Conservation (phyloP, 2,888 invertebrate species). For the Troides helena region DNA sequence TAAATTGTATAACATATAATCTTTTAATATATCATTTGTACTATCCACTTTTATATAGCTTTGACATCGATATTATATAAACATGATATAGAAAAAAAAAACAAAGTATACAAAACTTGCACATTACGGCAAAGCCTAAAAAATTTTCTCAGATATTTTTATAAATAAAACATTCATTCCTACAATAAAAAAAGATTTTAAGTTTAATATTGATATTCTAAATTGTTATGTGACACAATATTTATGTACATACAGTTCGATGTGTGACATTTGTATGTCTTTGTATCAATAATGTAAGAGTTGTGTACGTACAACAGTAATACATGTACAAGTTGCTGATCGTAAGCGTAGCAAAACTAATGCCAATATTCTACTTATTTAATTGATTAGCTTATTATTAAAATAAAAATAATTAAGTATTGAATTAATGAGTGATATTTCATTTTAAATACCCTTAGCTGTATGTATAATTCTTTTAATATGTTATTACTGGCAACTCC, state of each 20-base stretch:
- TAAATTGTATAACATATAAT: background rate
- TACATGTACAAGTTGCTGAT: background rate
- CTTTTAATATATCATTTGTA: background rate
- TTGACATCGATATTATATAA: background rate
- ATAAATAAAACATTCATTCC: background rate
- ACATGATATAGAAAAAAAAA: background rate
- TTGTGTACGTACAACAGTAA: background rate
- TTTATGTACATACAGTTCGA: background rate
- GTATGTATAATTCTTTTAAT: no score
- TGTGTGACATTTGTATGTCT: background rate
- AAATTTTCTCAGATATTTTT: background rate
- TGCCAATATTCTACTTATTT: background rate
- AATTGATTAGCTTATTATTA: background rate
- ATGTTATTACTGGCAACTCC: no score
- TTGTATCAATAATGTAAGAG: background rate
- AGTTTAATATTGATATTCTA: background rate
- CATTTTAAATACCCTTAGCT: no score
- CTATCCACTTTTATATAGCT: background rate
- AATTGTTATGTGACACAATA: background rate
- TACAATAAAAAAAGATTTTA: background rate
- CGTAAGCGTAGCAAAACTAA: background rate
- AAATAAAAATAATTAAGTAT: background rate
- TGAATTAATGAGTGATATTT: background rate
- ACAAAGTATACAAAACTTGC: background rate
- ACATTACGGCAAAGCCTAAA: background rate